Conservation (phyloP, 1,140 invertebrate species). For the Macrobrachium rosenbergii region DNA sequence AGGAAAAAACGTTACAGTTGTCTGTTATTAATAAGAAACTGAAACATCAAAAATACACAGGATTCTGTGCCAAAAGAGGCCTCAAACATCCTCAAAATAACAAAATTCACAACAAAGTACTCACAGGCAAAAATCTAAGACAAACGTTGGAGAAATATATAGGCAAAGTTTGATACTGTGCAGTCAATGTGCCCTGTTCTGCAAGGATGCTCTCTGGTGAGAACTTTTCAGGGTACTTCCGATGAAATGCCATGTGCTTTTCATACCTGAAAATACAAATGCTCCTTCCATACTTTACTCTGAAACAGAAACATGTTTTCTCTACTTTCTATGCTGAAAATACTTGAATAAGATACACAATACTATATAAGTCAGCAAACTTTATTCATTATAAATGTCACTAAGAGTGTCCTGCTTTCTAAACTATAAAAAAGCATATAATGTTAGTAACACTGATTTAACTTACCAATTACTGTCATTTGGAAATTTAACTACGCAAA, state of each 20-base stretch:
- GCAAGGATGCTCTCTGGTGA: constrained; percentile 84
- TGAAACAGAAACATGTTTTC: constrained; percentile 7
- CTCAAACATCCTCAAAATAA: background rate
- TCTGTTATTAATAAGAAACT: no score
- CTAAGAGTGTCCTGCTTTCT: no score
- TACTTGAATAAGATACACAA: no score
- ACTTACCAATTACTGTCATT: no score
- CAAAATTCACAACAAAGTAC: constrained; percentile 14
- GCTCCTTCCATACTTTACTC: constrained; percentile 16
- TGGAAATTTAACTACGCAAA: no score
- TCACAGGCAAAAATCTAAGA: constrained; percentile 87
- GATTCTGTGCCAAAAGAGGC: background rate
- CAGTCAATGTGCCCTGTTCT: constrained; percentile 76
- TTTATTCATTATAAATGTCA: no score
- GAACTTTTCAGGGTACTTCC: constrained; percentile 96
- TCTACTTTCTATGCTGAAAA: background rate
- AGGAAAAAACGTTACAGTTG: no score
- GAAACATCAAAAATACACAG: no score
- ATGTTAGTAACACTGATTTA: no score
- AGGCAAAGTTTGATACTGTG: constrained; percentile 83
- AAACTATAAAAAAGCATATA: no score
- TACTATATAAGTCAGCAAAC: no score
- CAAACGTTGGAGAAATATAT: constrained; percentile 98
- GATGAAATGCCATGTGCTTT: constrained; percentile 92
- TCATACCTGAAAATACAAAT: constrained; percentile 80